phyloP scores from a whole-genome alignment of 1,140 invertebrate genomes.

The Hetaerina americana region DNA sequence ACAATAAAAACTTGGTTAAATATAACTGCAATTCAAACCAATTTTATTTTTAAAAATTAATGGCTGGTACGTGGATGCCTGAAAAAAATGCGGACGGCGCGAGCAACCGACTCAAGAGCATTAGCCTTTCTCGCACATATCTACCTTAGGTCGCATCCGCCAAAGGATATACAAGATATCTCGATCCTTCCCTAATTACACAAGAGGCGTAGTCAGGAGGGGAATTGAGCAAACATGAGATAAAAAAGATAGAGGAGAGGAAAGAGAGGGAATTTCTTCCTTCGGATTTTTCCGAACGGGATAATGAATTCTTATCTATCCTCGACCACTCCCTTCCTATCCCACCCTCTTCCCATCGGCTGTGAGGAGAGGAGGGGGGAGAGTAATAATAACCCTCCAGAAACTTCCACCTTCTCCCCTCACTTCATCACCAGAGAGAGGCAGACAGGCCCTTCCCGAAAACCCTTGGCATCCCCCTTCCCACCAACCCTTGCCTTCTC shows the following conservation, averaged over 20 bases:
- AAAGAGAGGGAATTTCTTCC: background rate
- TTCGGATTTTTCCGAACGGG: background rate
- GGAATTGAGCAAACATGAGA: background rate
- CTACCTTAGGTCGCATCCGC: background rate
- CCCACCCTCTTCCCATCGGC: background rate
- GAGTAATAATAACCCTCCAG: background rate
- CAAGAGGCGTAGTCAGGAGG: background rate
- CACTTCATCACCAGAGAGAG: too few relatives aligned
- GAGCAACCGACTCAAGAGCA: too few relatives aligned
- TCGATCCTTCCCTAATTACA: background rate
- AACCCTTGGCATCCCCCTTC: background rate
- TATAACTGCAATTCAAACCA: too few relatives aligned
- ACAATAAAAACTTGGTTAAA: too few relatives aligned
- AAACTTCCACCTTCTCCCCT: too few relatives aligned
- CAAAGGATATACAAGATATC: background rate
- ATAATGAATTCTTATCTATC: conserved; percentile 1
- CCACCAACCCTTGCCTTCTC: too few relatives aligned
- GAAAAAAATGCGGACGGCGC: too few relatives aligned
- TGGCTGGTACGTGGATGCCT: too few relatives aligned
- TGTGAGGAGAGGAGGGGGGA: too few relatives aligned
- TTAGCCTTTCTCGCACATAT: too few relatives aligned
- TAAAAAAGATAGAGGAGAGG: background rate
- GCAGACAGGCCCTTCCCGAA: background rate
- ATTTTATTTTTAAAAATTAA: too few relatives aligned
- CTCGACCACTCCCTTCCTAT: background rate